Evolutionary conservation across 1,140 invertebrate species (phyloP).

Genomic region (Plutomurus gul): DNA sequence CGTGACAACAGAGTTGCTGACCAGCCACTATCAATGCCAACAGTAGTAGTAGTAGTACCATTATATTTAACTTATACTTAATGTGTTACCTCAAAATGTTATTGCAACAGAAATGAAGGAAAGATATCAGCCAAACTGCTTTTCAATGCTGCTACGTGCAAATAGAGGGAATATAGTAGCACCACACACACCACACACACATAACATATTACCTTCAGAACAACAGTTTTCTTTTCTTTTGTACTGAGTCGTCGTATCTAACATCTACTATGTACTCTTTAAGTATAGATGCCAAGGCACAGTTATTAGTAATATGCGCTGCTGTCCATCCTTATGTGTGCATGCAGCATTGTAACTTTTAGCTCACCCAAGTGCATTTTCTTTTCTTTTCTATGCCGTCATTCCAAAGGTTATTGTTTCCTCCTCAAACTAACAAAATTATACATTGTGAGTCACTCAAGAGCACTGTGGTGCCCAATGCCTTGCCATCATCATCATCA

Average conservation of each 20-base stretch:
- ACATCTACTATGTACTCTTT: no score
- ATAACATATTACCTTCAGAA: no score
- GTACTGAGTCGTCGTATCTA: no score
- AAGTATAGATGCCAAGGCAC: neutral
- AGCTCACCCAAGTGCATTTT: conserved; percentile 31
- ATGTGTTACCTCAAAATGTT: no score
- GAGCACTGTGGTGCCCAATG: neutral
- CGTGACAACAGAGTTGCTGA: no score
- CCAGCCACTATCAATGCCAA: no score
- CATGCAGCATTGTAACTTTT: neutral
- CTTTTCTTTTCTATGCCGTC: conserved; percentile 1
- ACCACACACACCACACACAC: neutral
- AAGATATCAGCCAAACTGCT: no score
- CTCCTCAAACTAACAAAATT: conserved; percentile 24
- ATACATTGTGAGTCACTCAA: conserved; percentile 29
- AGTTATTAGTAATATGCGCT: neutral
- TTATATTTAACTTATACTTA: no score
- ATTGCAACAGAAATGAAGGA: no score
- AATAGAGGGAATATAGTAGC: neutral
- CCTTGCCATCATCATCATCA: neutral
- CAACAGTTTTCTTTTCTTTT: no score
- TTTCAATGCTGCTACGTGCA: neutral
- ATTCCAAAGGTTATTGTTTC: conserved; percentile 24
- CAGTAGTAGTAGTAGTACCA: no score
- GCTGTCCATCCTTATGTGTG: no score